phyloP scores from a whole-genome alignment of 2,888 invertebrate genomes.

The Brachyopa scutellaris region DNA sequence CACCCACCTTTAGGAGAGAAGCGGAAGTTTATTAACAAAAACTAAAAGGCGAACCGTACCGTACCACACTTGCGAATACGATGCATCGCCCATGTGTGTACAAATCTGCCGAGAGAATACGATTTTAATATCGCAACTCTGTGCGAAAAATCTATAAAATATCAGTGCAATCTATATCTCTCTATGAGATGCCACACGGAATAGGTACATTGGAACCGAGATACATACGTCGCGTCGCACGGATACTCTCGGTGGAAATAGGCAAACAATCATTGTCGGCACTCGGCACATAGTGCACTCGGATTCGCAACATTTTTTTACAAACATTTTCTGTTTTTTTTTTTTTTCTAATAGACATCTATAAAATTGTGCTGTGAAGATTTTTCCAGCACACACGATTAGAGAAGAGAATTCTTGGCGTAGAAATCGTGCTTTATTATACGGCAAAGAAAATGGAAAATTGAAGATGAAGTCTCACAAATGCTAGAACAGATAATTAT shows the following conservation, averaged over 20 bases:
- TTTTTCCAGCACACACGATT: neutral
- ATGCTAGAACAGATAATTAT: neutral
- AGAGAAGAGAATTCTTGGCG: neutral
- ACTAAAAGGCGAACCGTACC: slow-evolving; percentile 15
- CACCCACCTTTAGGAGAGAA: slow-evolving; percentile 54
- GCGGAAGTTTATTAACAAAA: slow-evolving; percentile 61
- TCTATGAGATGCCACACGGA: slow-evolving; percentile 20
- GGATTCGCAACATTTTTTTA: neutral
- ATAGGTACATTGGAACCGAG: neutral
- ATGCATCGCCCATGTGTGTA: neutral
- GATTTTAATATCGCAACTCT: slow-evolving; percentile 11
- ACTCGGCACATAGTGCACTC: neutral
- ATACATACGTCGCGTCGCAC: no score
- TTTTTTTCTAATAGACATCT: neutral
- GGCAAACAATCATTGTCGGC: slow-evolving; percentile 16
- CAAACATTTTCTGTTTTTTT: neutral
- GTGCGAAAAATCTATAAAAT: slow-evolving; percentile 32
- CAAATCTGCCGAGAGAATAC: neutral
- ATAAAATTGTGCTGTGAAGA: neutral
- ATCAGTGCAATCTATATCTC: slow-evolving; percentile 28
- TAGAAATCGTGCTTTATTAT: slow-evolving; percentile 5
- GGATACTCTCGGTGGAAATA: slow-evolving; percentile 12
- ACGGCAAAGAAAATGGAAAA: neutral
- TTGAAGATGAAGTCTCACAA: neutral
- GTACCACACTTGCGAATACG: slow-evolving; percentile 2